These are phyloP conservation scores for Linepithema humile DNA, from an alignment of 1,140 invertebrate species.

Conservation along the genomic window DNA sequence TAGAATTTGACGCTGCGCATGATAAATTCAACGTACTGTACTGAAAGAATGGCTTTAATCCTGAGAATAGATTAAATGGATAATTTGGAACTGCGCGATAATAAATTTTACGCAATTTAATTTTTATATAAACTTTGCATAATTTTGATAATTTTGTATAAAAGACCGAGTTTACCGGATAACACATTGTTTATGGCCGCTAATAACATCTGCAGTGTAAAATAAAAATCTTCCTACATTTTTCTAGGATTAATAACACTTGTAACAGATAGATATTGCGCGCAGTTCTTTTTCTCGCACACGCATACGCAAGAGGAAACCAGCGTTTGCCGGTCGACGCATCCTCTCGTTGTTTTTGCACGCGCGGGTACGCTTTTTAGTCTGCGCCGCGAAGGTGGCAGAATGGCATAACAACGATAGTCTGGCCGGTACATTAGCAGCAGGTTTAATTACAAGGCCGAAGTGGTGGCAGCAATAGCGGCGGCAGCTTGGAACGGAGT, in stretches of 20 bases:
- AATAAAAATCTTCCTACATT: neutral
- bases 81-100: neutral
- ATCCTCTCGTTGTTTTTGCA: slow-evolving; percentile 37
- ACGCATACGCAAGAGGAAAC: neutral
- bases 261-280: neutral
- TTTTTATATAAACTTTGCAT: neutral
- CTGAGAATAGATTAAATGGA: neutral
- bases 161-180: neutral
- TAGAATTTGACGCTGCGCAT: neutral
- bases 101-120: neutral
- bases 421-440: slow-evolving; percentile 75
- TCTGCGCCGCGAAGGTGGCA: slow-evolving; percentile 38
- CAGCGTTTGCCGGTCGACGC: slow-evolving; percentile 18
- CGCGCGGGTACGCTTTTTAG: slow-evolving; percentile 37
- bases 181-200: neutral
- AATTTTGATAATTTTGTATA: neutral
- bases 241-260: slow-evolving; percentile 28
- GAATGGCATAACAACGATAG: slow-evolving; percentile 69
- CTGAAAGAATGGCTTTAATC: neutral
- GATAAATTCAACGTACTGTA: neutral
- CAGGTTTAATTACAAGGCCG: slow-evolving; percentile 77
- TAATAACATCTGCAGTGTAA: neutral
- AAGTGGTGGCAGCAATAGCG: slow-evolving; percentile 63
- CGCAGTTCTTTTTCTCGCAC: neutral
- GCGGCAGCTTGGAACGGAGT: slow-evolving; percentile 67